A percentile compares a stretch with the other conserved stretches of the same genome.
Conservation (phyloP, 2,113 vertebrate species). For the Symphodus melops region DNA sequence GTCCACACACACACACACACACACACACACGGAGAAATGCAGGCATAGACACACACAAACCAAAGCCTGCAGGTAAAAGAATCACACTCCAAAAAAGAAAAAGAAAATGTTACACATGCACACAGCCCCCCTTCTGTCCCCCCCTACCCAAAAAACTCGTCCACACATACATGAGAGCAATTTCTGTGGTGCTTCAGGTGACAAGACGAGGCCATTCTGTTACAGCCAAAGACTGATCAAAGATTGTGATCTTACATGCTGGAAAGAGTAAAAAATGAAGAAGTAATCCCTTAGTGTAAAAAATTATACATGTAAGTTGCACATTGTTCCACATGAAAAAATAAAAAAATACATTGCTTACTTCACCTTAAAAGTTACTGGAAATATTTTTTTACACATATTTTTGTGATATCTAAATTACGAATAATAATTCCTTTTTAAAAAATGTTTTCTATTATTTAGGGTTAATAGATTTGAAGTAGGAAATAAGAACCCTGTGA, state of each 20-base stretch:
- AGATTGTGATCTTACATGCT: slow-evolving; percentile 41
- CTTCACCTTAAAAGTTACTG: not conserved
- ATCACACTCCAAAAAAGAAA: slow-evolving; percentile 47
- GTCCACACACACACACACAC: slow-evolving; percentile 74
- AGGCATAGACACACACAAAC: slow-evolving; percentile 62
- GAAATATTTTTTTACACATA: not conserved
- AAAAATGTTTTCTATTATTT: not conserved
- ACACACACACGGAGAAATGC: slow-evolving; percentile 32
- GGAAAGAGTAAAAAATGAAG: slow-evolving; percentile 25
- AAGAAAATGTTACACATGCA: slow-evolving; percentile 53
- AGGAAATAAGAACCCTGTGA: not conserved
- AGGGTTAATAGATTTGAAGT: not conserved
- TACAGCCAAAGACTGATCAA: slow-evolving; percentile 72
- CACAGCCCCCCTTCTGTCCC: slow-evolving; percentile 36
- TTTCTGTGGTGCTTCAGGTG: slow-evolving; percentile 74
- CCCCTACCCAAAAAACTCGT: slow-evolving; percentile 10
- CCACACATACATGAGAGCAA: slow-evolving; percentile 42
- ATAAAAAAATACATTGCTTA: not conserved
- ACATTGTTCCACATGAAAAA: not conserved
- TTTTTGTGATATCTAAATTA: not conserved
- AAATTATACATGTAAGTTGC: not conserved
- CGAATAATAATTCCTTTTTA: not conserved
- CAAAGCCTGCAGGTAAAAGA: slow-evolving; percentile 79
- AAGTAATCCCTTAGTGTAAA: slow-evolving; percentile 21
- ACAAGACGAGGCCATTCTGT: slow-evolving; percentile 72